Conservation (phyloP, 2,888 invertebrate genomes). For the Drosophila differens region DNA sequence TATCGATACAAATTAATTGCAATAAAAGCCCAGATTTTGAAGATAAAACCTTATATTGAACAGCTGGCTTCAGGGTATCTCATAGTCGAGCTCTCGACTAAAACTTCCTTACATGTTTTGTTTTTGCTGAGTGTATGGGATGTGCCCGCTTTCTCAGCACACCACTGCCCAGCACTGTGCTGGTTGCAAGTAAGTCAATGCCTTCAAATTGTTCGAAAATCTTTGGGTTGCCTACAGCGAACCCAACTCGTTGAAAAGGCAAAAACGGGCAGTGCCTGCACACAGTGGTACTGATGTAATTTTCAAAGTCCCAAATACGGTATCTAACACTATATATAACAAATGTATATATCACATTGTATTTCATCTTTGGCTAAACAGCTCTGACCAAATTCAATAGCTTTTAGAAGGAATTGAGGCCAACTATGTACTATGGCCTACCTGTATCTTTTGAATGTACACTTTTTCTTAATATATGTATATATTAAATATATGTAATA, state of each 20-base stretch:
- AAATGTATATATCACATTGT: neutral
- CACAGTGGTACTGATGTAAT: constrained; percentile 33
- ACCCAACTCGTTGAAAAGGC: constrained; percentile 42
- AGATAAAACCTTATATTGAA: neutral
- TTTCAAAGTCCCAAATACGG: neutral
- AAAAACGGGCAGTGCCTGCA: constrained; percentile 22
- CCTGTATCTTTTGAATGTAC: neutral
- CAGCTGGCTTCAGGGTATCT: neutral
- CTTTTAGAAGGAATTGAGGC: too few relatives aligned
- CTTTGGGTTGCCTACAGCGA: constrained; percentile 15
- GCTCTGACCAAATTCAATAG: neutral
- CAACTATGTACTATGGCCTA: too few relatives aligned
- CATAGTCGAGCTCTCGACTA: neutral
- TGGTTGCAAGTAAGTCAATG: constrained; percentile 29
- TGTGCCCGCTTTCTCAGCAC: neutral
- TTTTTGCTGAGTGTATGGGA: constrained; percentile 22
- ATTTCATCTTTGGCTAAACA: neutral
- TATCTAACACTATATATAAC: neutral
- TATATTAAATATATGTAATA: neutral
- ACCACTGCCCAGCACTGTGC: neutral
- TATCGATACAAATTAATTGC: neutral
- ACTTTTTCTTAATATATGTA: neutral
- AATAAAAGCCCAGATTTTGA: neutral
- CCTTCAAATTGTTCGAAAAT: constrained; percentile 50
- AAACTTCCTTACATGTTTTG: neutral